phyloP scores from a whole-genome alignment of 2,888 invertebrate genomes.

The Drosophila seclusa region DNA sequence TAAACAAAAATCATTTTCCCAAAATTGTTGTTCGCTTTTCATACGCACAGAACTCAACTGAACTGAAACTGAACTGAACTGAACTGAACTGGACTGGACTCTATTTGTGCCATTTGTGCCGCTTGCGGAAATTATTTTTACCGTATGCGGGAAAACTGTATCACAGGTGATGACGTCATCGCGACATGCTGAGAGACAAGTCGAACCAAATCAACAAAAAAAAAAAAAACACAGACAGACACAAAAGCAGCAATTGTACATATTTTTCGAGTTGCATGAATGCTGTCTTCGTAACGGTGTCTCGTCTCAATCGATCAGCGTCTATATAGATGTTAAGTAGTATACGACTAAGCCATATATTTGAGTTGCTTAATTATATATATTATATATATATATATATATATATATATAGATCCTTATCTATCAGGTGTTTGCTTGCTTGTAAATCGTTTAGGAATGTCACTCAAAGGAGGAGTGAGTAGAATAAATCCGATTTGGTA shows the following conservation, averaged over 20 bases:
- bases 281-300: neutral
- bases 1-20: slow-evolving; percentile 44
- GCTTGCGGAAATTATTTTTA: slow-evolving; percentile 58
- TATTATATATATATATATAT: neutral
- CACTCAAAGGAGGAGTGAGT: neutral
- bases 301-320: neutral
- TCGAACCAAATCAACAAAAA: neutral
- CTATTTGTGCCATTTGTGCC: slow-evolving; percentile 54
- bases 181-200: slow-evolving; percentile 27
- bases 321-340: neutral
- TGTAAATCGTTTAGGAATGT: neutral
- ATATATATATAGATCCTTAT: neutral
- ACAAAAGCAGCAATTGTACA: neutral
- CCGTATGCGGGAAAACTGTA: slow-evolving; percentile 42
- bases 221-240: slow-evolving; percentile 9
- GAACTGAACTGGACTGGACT: slow-evolving; percentile 27
- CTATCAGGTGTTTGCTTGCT: neutral
- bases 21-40: slow-evolving; percentile 12
- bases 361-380: neutral
- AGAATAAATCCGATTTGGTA: neutral
- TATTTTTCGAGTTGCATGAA: neutral
- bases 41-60: neutral
- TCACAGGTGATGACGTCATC: slow-evolving; percentile 45
- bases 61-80: slow-evolving; percentile 2
- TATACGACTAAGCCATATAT: too few species aligned